Evolutionary conservation across 1,140 invertebrate species (phyloP).

Genomic region (Neodiprion virginianus): DNA sequence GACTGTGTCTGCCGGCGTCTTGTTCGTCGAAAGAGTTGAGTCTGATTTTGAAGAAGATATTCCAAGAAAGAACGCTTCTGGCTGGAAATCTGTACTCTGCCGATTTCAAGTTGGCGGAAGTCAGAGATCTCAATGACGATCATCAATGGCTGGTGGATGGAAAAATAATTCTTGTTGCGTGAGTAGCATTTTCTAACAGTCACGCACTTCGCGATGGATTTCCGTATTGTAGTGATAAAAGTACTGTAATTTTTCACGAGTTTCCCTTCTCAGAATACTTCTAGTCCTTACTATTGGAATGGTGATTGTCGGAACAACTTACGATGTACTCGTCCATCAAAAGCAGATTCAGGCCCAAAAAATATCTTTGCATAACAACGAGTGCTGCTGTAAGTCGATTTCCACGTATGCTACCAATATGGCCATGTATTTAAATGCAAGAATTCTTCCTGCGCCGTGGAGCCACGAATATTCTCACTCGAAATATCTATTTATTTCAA

Average conservation of each 20-base stretch:
- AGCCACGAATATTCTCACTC: too few relatives aligned
- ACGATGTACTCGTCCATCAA: conserved; percentile 43
- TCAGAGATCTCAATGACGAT: conserved; percentile 43
- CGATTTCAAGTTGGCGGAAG: conserved; percentile 42
- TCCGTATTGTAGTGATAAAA: background rate
- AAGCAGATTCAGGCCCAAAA: conserved; percentile 21
- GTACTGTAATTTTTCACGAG: background rate
- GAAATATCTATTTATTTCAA: background rate
- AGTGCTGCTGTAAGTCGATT: background rate
- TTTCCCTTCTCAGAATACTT: conserved; percentile 29
- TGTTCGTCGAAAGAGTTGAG: conserved; percentile 41
- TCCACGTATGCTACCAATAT: too few relatives aligned
- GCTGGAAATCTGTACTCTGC: conserved; percentile 40
- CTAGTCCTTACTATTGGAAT: conserved; percentile 22
- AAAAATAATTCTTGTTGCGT: conserved; percentile 28
- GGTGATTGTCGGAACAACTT: conserved; percentile 42
- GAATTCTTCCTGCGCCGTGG: too few relatives aligned
- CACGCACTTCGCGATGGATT: background rate
- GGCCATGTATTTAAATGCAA: too few relatives aligned
- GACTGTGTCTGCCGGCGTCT: conserved; percentile 53
- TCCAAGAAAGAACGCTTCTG: conserved; percentile 38
- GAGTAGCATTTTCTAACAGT: conserved; percentile 16
- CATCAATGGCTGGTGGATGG: conserved; percentile 37
- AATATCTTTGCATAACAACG: background rate
- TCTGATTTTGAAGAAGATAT: conserved; percentile 38